Evolutionary conservation across 2,797 vertebrate species (phyloP).

Genomic region (Periparus ater): DNA sequence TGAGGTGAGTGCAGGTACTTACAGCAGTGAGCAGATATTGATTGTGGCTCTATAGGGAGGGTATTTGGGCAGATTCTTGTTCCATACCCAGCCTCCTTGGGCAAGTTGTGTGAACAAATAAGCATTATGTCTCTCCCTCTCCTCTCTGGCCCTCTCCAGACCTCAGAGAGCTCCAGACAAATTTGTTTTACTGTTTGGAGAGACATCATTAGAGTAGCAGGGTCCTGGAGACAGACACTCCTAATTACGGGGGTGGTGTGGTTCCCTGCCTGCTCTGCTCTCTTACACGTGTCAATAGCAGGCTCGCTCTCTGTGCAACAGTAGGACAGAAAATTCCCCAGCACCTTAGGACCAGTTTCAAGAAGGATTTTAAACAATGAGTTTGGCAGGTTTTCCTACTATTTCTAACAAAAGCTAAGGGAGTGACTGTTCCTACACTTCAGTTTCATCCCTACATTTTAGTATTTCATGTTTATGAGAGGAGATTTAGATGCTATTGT

Average conservation of each 20-base stretch:
- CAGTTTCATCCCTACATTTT: background rate
- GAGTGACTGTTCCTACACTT: background rate
- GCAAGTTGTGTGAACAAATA: background rate
- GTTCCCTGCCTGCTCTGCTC: background rate
- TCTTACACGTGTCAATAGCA: background rate
- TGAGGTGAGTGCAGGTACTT: background rate
- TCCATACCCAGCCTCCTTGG: background rate
- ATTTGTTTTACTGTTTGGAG: background rate
- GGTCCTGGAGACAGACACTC: background rate
- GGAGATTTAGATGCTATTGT: background rate
- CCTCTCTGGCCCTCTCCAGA: background rate
- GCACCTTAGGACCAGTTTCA: background rate
- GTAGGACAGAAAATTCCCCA: background rate
- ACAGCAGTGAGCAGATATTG: background rate
- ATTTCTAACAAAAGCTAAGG: background rate
- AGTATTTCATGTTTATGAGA: background rate
- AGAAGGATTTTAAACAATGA: background rate
- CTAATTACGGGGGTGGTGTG: background rate
- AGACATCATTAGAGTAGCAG: accelerated
- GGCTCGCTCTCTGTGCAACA: background rate
- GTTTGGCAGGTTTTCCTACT: background rate
- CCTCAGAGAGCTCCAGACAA: background rate
- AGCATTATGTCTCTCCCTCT: accelerated
- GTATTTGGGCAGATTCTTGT: background rate
- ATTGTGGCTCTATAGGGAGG: background rate